Evolutionary conservation across 1,140 invertebrate genomes (phyloP).

Genomic region (Drosophila rhopaloa): DNA sequence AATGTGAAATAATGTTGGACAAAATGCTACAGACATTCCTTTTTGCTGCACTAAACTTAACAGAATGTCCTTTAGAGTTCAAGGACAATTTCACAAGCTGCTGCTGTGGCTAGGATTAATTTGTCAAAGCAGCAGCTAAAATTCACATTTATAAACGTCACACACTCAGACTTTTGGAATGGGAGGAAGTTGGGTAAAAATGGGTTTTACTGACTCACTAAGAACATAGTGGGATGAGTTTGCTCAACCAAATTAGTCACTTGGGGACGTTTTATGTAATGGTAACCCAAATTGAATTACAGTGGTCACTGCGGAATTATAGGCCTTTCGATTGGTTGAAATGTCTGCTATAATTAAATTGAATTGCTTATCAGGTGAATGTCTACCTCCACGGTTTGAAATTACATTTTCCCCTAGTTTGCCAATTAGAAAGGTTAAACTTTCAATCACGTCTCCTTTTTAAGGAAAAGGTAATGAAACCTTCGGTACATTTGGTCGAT

Average conservation of each 20-base stretch:
- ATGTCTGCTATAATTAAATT: neutral
- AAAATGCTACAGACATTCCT: conserved; percentile 1
- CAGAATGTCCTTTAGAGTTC: conserved; percentile 18
- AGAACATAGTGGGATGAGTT: neutral
- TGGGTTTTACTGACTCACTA: conserved; percentile 13
- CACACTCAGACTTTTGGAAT: conserved; percentile 2
- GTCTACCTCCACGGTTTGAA: neutral
- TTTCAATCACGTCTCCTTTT: neutral
- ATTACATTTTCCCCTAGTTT: too few species aligned
- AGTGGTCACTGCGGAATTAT: neutral
- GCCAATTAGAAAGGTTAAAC: neutral
- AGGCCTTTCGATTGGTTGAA: neutral
- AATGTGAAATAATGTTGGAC: neutral
- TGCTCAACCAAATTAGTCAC: conserved; percentile 37
- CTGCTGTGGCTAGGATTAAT: conserved; percentile 9
- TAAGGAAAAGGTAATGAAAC: too few species aligned
- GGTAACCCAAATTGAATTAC: conserved; percentile 6
- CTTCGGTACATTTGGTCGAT: too few species aligned
- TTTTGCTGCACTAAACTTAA: conserved; percentile 1
- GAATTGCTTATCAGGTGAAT: neutral
- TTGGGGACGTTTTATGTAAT: conserved; percentile 34
- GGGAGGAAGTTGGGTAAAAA: neutral
- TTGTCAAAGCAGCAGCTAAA: conserved; percentile 21
- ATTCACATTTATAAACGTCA: conserved; percentile 24
- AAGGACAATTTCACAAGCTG: conserved; percentile 17